Percentiles rank a stretch among this genome's conserved stretches.
These are phyloP conservation scores for Recurvirostra avosetta DNA, from an alignment of 2,113 vertebrate genomes.

Conservation along the genomic window DNA sequence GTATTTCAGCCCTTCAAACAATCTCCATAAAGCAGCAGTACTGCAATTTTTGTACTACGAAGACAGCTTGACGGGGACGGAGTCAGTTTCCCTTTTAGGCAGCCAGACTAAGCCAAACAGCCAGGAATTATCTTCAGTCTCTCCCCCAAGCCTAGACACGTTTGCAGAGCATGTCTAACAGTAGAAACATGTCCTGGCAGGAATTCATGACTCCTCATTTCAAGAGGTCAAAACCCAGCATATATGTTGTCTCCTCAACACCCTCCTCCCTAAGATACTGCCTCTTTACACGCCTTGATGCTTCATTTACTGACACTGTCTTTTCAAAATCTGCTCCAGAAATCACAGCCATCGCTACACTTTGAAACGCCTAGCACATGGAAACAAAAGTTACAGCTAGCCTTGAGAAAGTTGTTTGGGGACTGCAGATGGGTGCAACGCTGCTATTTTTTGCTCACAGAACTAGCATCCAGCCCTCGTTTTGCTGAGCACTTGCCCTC, in stretches of 20 bases:
- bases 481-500: background rate
- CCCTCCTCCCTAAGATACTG: background rate
- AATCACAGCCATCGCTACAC: background rate
- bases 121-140: background rate
- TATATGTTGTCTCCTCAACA: background rate
- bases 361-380: background rate
- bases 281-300: background rate
- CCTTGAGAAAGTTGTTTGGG: background rate
- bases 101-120: background rate
- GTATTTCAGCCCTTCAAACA: background rate
- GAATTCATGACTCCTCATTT: background rate
- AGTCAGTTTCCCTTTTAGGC: background rate
- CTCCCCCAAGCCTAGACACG: background rate
- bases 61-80: background rate
- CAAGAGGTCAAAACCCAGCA: background rate
- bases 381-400: background rate
- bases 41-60: background rate
- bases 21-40: background rate
- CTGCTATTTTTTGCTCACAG: background rate
- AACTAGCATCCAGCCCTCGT: background rate
- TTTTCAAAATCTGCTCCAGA: background rate
- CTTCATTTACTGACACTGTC: background rate
- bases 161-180: slow-evolving; percentile 21
- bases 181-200: background rate
- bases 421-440: background rate